phyloP scores from a whole-genome alignment of 2,888 invertebrate species.

The Aleiodes alternator region DNA sequence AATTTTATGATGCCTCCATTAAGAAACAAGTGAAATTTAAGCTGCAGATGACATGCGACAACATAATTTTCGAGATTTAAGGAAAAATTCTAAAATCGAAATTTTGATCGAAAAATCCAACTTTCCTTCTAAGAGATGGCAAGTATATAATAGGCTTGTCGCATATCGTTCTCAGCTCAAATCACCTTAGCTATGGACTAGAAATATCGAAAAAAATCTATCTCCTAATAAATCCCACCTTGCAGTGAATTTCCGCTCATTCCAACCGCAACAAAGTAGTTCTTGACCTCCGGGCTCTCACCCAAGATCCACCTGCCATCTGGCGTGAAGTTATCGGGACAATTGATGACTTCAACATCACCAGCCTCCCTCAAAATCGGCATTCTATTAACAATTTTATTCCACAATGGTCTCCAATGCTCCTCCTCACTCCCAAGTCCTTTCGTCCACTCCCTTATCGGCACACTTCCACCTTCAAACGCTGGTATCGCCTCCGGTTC shows the following conservation, averaged over 20 bases:
- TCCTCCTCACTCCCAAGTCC: slow-evolving; percentile 78
- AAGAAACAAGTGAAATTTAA: too few relatives aligned
- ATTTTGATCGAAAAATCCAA: too few relatives aligned
- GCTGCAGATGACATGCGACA: too few relatives aligned
- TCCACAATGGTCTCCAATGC: slow-evolving; percentile 79
- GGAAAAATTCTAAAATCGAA: too few relatives aligned
- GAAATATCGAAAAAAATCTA: too few relatives aligned
- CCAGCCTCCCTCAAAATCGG: slow-evolving; percentile 78
- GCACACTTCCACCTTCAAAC: slow-evolving; percentile 76
- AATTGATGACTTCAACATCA: slow-evolving; percentile 79
- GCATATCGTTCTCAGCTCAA: too few relatives aligned
- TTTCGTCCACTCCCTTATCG: slow-evolving; percentile 76
- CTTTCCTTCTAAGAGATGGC: too few relatives aligned
- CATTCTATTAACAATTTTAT: slow-evolving; percentile 77
- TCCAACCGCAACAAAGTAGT: slow-evolving; percentile 85
- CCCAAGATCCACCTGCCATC: slow-evolving; percentile 84
- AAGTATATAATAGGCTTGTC: too few relatives aligned
- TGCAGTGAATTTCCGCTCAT: slow-evolving; percentile 84
- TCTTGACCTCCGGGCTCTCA: slow-evolving; percentile 82
- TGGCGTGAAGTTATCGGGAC: slow-evolving; percentile 84
- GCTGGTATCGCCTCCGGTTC: slow-evolving; percentile 82
- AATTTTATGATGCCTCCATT: too few relatives aligned
- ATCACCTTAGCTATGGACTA: too few relatives aligned
- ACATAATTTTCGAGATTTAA: too few relatives aligned
- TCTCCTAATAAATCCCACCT: slow-evolving; percentile 52